Evolutionary conservation across 2,113 vertebrate species (phyloP).

Genomic region (Megatriorchis doriae): DNA sequence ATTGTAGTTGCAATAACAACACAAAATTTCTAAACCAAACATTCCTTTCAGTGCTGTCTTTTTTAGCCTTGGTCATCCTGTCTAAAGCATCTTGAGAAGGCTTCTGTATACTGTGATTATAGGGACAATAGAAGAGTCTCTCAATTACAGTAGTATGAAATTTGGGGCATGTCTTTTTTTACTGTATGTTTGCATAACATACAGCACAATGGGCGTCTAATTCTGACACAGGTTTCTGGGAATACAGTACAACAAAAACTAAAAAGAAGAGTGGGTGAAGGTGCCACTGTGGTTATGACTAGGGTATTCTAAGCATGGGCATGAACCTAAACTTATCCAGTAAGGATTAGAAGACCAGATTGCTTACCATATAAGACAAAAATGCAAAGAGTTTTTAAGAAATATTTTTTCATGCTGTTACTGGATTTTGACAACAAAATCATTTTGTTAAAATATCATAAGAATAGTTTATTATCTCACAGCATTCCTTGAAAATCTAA

Average conservation of each 20-base stretch:
- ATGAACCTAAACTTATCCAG: background rate
- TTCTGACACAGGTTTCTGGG: background rate
- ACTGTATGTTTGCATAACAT: background rate
- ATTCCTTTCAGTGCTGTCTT: background rate
- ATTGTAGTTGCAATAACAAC: background rate
- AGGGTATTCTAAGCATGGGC: background rate
- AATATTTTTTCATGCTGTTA: constrained; percentile 62
- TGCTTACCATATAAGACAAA: constrained; percentile 48
- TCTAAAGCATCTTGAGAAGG: background rate
- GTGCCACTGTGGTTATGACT: background rate
- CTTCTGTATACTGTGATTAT: background rate
- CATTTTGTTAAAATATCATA: background rate
- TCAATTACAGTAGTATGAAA: background rate
- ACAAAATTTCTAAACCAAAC: background rate
- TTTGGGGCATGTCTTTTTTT: background rate
- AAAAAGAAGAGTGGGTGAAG: background rate
- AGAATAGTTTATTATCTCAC: background rate
- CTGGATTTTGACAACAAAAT: background rate
- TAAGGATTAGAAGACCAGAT: constrained; percentile 10
- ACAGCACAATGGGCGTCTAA: background rate
- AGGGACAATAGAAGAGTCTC: background rate
- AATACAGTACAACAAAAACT: background rate
- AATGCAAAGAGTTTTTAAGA: constrained; percentile 60
- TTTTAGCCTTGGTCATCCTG: background rate
- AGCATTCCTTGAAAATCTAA: constrained; percentile 17